Conservation (phyloP, 1,140 invertebrate genomes). For the Temnothorax curvispinosus region DNA sequence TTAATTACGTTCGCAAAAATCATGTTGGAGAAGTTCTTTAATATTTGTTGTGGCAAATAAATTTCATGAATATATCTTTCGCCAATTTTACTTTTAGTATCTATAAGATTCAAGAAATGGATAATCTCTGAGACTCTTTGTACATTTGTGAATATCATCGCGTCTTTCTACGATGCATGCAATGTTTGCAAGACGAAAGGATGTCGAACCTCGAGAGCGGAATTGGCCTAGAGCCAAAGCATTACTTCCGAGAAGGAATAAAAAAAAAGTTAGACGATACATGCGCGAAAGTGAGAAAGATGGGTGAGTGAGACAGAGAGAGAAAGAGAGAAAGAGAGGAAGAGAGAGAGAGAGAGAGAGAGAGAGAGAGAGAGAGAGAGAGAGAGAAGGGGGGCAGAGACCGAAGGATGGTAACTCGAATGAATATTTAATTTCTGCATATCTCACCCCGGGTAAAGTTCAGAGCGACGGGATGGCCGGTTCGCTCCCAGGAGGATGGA, state of each 20-base stretch:
- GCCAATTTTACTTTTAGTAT: neutral
- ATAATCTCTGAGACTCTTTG: neutral
- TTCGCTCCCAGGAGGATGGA: conserved; percentile 62
- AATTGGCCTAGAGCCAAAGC: conserved; percentile 74
- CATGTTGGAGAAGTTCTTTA: neutral
- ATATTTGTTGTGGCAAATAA: neutral
- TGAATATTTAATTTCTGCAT: conserved; percentile 83
- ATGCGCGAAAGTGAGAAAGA: conserved; percentile 17
- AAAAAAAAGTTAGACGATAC: conserved; percentile 21
- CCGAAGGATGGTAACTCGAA: conserved; percentile 72
- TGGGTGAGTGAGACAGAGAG: conserved; percentile 1
- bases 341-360: neutral
- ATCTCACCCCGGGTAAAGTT: conserved; percentile 74
- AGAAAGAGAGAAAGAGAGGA: neutral
- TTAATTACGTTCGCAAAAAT: neutral
- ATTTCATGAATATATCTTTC: neutral
- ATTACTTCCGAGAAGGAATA: conserved; percentile 66
- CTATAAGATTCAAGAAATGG: neutral
- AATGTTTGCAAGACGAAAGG: conserved; percentile 31
- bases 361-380: neutral
- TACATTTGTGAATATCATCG: neutral
- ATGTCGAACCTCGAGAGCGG: conserved; percentile 53
- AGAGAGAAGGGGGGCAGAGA: conserved; percentile 15
- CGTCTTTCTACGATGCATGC: neutral
- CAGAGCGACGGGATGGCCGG: conserved; percentile 52